These are phyloP conservation scores for Zoanthus sociatus DNA, from an alignment of 92 coral and sea anemone species.

Conservation along the genomic window DNA sequence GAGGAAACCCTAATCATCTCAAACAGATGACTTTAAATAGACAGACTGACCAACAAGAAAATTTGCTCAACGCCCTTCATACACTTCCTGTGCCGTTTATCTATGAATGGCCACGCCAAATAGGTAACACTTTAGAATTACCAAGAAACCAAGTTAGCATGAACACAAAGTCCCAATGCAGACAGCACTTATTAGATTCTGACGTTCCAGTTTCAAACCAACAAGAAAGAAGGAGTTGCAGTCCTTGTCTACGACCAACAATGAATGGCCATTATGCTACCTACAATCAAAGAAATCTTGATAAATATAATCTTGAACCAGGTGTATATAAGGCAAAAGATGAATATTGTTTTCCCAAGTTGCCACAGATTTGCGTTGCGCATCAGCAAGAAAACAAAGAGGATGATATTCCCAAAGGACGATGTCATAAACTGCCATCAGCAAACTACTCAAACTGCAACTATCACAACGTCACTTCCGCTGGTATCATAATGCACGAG, in stretches of 20 bases:
- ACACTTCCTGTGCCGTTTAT: not conserved
- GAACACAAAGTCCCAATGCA: constrained; percentile 1
- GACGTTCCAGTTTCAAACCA: too few relatives aligned
- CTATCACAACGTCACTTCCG: not conserved
- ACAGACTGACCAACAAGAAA: not conserved
- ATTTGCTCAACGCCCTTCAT: not conserved
- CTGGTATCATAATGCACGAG: not conserved
- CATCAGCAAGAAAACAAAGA: not conserved
- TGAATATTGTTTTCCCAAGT: not conserved
- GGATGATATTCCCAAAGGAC: not conserved
- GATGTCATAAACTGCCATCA: not conserved
- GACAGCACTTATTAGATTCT: not conserved
- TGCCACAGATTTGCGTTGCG: not conserved
- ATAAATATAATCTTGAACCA: not conserved
- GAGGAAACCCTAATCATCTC: not conserved
- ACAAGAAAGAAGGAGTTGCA: not conserved
- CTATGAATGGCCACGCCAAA: not conserved
- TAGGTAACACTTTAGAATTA: not conserved
- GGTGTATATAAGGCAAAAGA: not conserved
- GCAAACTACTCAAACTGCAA: not conserved
- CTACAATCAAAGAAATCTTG: not conserved
- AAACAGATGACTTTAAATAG: not conserved
- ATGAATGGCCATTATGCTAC: not conserved
- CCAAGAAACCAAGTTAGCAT: not conserved
- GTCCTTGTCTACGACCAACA: not conserved